These are phyloP conservation scores for Platycercus adscitus DNA, from an alignment of 2,113 vertebrate genomes.

Conservation along the genomic window DNA sequence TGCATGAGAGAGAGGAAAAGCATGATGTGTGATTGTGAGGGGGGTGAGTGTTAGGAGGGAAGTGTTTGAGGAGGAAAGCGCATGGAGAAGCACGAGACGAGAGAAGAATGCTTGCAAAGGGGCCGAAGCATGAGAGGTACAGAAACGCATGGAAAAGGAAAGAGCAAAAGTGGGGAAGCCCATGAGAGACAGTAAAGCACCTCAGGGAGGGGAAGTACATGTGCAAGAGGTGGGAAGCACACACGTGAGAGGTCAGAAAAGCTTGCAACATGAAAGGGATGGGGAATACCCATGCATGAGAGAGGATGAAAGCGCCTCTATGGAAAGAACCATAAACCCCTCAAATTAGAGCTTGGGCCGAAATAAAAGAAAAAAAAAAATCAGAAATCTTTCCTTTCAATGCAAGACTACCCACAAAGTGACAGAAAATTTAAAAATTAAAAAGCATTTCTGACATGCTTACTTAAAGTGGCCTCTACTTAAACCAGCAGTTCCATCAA, in stretches of 20 bases:
- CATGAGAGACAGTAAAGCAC: not conserved
- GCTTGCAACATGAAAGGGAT: not conserved
- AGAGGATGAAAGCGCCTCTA: not conserved
- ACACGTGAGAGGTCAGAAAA: not conserved
- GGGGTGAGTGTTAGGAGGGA: not conserved
- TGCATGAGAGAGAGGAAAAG: not conserved
- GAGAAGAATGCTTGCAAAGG: not conserved
- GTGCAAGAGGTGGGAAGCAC: not conserved
- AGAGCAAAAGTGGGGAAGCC: rapidly evolving
- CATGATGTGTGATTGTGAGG: not conserved
- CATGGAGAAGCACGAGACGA: rapidly evolving
- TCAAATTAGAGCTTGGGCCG: not conserved
- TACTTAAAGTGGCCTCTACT: not conserved
- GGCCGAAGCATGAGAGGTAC: not conserved
- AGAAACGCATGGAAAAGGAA: not conserved
- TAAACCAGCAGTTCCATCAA: not conserved
- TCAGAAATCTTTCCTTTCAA: not conserved
- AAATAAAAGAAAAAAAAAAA: not conserved
- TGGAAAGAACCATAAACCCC: not conserved
- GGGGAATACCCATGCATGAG: rapidly evolving
- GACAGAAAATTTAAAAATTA: not conserved
- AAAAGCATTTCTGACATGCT: not conserved
- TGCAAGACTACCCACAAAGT: not conserved
- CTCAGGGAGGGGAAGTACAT: not conserved
- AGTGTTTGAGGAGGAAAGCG: not conserved